Evolutionary conservation across 2,888 invertebrate genomes (phyloP), one percentile per base, ranked within the genome.

Genomic region (Dasypogon diadema): DNA sequence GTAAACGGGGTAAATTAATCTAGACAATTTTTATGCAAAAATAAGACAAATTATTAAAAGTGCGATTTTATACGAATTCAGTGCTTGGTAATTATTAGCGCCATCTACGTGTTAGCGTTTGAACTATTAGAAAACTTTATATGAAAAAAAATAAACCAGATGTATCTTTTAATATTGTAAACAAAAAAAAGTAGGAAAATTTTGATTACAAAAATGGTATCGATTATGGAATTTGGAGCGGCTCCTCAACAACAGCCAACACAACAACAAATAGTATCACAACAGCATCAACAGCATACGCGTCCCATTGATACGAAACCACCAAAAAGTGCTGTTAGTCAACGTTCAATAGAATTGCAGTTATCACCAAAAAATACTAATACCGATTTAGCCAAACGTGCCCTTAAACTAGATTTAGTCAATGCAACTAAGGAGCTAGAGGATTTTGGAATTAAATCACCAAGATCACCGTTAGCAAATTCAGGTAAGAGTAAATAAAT

Each of bases 281-380:
- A 75, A 12, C 77, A 54, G 37, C 77, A 78, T 42, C 78, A 75
- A 42, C 77, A 75, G 24, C 77, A 34, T 30, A 18, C 16, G 68
- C 51, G 54, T 76, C 78, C 12, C 30, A 70, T 79, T 75, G 55
- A 60, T 42, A 30, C 70, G 30, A 51, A 68, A 63, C 51, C 76
- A 16, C 58, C 75, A 5, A 84, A 80, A 80, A 89, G 90, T 79
- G 90, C 90, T 24, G 87, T 90, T 60, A 90, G 90, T 79, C 90
- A 90, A 81, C 88, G 89, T 78, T 89, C 89, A 54, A 88, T 90
- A 63, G 90, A 90, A 80, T 86, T 90, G 56, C 85, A 87, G 82
- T 88, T 90, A 76, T 86, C 88, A 51, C 87, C 88, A 26, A 88
- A 87, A 79, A 86, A 86, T 78, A 87, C 78, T 46, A 82, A 81